A percentile compares a stretch with the other conserved stretches of the same genome.
Conservation (phyloP, 2,888 invertebrate genomes). For the Iphiclides podalirius region DNA sequence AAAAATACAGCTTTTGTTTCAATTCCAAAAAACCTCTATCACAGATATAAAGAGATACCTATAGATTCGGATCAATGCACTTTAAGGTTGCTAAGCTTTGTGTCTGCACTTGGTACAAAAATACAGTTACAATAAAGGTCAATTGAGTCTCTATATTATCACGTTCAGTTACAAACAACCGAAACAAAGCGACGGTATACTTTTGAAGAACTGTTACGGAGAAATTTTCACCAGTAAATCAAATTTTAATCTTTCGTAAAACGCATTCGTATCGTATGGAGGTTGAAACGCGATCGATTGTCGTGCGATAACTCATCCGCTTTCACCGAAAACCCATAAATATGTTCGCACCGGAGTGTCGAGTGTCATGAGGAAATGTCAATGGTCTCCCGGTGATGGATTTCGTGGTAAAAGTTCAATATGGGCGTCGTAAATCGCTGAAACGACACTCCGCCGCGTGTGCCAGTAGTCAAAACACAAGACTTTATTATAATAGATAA, state of each 20-base stretch:
- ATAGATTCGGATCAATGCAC: too few relatives aligned
- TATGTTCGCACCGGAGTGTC: background rate
- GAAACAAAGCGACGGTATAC: too few relatives aligned
- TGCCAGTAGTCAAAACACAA: background rate
- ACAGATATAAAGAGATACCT: too few relatives aligned
- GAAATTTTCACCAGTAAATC: conserved; percentile 11
- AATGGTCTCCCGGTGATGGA: conserved; percentile 2
- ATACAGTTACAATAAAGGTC: too few relatives aligned
- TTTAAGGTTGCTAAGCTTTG: too few relatives aligned
- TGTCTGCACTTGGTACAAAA: too few relatives aligned
- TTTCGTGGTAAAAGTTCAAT: background rate
- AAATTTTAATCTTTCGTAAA: conserved; percentile 23
- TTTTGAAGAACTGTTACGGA: background rate
- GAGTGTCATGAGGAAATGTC: conserved; percentile 12
- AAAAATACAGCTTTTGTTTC: too few relatives aligned
- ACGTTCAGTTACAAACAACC: too few relatives aligned
- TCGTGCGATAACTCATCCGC: conserved; percentile 13
- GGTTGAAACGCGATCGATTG: conserved; percentile 14
- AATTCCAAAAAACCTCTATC: too few relatives aligned
- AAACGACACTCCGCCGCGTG: background rate
- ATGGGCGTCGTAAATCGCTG: background rate
- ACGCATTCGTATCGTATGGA: conserved; percentile 14
- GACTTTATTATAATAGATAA: background rate
- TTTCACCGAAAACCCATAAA: conserved; percentile 20
- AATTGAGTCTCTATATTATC: too few relatives aligned